These are phyloP conservation scores for Calyptomena viridis DNA, from an alignment of 2,113 vertebrate species.

Conservation along the genomic window DNA sequence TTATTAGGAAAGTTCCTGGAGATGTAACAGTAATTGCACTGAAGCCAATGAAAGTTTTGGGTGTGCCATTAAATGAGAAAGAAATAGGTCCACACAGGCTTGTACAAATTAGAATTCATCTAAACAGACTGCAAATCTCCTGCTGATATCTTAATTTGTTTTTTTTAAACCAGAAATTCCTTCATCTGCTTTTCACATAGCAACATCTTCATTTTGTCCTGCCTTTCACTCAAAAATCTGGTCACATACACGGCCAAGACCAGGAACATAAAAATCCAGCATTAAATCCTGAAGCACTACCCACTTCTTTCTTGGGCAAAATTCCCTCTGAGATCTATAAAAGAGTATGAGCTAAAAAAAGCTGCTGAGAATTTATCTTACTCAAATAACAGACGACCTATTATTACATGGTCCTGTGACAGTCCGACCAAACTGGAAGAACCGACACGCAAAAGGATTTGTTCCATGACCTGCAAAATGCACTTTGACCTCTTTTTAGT, in stretches of 20 bases:
- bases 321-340: neutral
- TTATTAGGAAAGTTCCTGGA: neutral
- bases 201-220: neutral
- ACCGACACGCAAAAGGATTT: neutral
- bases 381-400: fast-evolving
- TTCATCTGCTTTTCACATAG: neutral
- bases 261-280: neutral
- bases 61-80: conserved; percentile 9
- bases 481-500: neutral
- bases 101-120: conserved; percentile 5
- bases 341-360: neutral
- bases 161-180: conserved; percentile 21
- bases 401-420: neutral
- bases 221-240: neutral
- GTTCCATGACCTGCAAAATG: neutral
- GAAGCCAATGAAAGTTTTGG: neutral
- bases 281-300: neutral
- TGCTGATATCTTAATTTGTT: conserved; percentile 14
- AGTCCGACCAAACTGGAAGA: neutral
- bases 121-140: neutral
- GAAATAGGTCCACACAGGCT: neutral
- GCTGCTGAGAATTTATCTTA: neutral
- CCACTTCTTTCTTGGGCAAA: neutral
- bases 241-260: neutral
- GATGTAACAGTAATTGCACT: neutral